Evolutionary conservation across 2,797 vertebrate species (phyloP).

Genomic region (Xenentodon cancila): DNA sequence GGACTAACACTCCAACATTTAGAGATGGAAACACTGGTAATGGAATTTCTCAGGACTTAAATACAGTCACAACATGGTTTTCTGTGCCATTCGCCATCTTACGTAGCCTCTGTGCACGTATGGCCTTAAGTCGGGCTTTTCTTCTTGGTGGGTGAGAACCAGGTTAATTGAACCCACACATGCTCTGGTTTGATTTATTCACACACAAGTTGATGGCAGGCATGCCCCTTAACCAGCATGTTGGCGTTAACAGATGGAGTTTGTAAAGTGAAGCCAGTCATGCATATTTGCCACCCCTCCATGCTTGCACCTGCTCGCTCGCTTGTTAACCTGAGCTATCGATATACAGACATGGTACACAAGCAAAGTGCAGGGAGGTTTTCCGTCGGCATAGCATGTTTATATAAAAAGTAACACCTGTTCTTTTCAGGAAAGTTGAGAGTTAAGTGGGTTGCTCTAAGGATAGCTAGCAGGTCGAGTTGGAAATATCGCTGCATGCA

Average conservation of each 20-base stretch:
- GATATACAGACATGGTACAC: conserved; percentile 3
- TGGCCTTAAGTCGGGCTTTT: conserved; percentile 15
- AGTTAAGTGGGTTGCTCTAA: conserved; percentile 24
- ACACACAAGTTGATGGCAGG: conserved; percentile 30
- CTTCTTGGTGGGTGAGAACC: conserved; percentile 22
- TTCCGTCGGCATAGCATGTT: conserved; percentile 1
- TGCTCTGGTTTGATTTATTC: conserved; percentile 32
- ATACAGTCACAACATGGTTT: conserved; percentile 3
- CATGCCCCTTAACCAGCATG: conserved; percentile 24
- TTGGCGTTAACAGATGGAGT: conserved; percentile 50
- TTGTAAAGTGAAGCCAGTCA: conserved; percentile 41
- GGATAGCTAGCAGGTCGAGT: background rate
- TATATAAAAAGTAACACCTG: conserved; percentile 10
- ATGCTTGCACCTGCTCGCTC: conserved; percentile 39
- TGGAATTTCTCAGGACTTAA: conserved; percentile 15
- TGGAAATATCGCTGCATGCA: background rate
- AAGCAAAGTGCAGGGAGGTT: conserved; percentile 9
- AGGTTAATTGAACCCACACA: conserved; percentile 36
- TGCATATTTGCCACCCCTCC: conserved; percentile 45
- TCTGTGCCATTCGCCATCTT: conserved; percentile 16
- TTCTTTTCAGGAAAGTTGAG: background rate
- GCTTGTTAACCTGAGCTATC: conserved; percentile 20
- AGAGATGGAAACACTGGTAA: conserved; percentile 42
- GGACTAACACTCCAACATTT: conserved; percentile 9
- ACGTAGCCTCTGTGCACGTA: conserved; percentile 3